Evolutionary conservation across 2,888 invertebrate genomes (phyloP).

Genomic region (Pemphredon lugubris): DNA sequence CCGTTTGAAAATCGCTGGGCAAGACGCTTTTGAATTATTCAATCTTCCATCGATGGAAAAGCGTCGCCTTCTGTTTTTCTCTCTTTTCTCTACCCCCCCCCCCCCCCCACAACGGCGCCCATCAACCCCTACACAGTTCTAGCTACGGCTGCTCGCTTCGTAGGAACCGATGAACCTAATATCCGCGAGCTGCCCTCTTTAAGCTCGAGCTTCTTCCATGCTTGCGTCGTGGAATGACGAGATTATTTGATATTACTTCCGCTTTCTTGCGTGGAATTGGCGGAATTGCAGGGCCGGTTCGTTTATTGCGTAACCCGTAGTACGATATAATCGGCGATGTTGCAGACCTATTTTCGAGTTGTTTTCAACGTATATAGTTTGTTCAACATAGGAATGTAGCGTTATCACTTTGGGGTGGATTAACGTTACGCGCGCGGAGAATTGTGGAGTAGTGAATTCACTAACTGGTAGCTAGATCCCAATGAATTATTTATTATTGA

Average conservation of each 20-base stretch:
- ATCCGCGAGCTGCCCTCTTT: slow-evolving; percentile 45
- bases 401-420: too few species aligned
- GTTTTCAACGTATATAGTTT: too few species aligned
- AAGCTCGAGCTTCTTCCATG: slow-evolving; percentile 18
- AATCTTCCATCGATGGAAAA: slow-evolving; percentile 72
- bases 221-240: slow-evolving; percentile 9
- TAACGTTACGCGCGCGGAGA: too few species aligned
- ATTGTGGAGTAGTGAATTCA: too few species aligned
- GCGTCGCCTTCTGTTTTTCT: slow-evolving; percentile 59
- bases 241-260: slow-evolving; percentile 26
- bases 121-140: slow-evolving; percentile 3
- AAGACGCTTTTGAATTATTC: slow-evolving; percentile 76
- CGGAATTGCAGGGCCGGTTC: neutral
- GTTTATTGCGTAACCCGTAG: slow-evolving; percentile 1
- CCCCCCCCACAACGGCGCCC: slow-evolving; percentile 2
- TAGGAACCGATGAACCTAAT: slow-evolving; percentile 63
- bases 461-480: too few species aligned
- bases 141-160: slow-evolving; percentile 33
- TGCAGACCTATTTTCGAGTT: too few species aligned
- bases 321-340: too few species aligned
- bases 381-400: too few species aligned
- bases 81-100: slow-evolving; percentile 22
- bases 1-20: slow-evolving; percentile 73
- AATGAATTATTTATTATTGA: too few species aligned
- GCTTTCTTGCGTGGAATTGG: neutral